Percentiles rank a stretch among this genome's conserved stretches.
phyloP scores from a whole-genome alignment of 2,888 invertebrate species.

The Nudaria mundana region DNA sequence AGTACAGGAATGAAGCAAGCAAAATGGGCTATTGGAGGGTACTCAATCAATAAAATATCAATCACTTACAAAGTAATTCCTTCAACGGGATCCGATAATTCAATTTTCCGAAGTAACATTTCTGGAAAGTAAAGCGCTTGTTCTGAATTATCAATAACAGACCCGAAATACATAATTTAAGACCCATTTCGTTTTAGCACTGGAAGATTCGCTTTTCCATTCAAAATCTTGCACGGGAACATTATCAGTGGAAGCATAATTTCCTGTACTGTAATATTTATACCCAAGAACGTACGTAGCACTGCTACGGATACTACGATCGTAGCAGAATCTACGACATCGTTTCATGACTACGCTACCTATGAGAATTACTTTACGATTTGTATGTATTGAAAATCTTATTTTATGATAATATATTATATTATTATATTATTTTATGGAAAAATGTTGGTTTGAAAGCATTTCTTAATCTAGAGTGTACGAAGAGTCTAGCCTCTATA shows the following conservation, averaged over 20 bases:
- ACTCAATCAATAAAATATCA: neutral
- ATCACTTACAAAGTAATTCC: neutral
- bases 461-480: slow-evolving; percentile 1
- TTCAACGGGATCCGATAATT: slow-evolving; percentile 4
- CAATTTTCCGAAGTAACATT: slow-evolving; percentile 16
- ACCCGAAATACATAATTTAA: slow-evolving; percentile 46
- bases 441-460: slow-evolving; percentile 1
- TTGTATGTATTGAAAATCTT: slow-evolving; percentile 19
- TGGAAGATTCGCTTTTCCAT: slow-evolving; percentile 56
- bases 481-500: neutral
- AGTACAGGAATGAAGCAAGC: neutral
- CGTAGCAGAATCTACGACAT: slow-evolving; percentile 56
- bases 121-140: slow-evolving; percentile 18
- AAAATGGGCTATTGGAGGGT: too few relatives aligned
- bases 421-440: too few relatives aligned
- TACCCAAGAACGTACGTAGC: slow-evolving; percentile 51
- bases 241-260: slow-evolving; percentile 74
- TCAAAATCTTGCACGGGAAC: slow-evolving; percentile 52
- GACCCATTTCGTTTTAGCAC: slow-evolving; percentile 50
- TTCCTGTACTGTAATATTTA: slow-evolving; percentile 79
- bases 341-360: slow-evolving; percentile 39
- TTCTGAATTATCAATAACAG: slow-evolving; percentile 39
- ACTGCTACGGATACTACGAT: slow-evolving; percentile 37
- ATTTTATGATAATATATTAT: slow-evolving; percentile 16
- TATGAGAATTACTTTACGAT: slow-evolving; percentile 20